These are phyloP conservation scores for Andrena cerasifolii DNA, from an alignment of 1,140 invertebrate species.

Conservation along the genomic window DNA sequence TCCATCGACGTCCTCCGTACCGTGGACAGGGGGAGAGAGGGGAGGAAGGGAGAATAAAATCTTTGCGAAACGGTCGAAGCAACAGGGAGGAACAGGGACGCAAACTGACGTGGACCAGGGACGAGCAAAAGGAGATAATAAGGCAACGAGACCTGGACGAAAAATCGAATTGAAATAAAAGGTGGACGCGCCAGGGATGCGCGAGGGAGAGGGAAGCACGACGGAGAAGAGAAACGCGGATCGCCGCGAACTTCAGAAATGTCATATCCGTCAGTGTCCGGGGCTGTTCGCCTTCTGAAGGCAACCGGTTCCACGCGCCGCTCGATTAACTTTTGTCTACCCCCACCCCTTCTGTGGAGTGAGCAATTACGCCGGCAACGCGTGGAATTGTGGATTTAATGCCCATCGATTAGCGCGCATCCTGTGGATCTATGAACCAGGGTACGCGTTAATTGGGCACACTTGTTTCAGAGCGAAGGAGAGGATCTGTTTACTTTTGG, in stretches of 20 bases:
- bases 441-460: not conserved
- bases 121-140: constrained; percentile 47
- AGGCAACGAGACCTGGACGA: constrained; percentile 39
- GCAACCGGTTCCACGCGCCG: constrained; percentile 59
- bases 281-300: constrained; percentile 52
- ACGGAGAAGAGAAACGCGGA: constrained; percentile 53
- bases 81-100: constrained; percentile 2
- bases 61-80: constrained; percentile 15
- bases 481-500: not conserved
- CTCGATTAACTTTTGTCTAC: constrained; percentile 26
- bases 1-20: not conserved
- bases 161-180: constrained; percentile 51
- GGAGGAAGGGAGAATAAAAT: constrained; percentile 51
- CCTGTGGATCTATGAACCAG: not conserved
- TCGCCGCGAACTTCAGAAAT: constrained; percentile 75
- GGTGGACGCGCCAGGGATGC: constrained; percentile 44
- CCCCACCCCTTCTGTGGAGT: not conserved
- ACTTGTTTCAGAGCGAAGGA: not conserved
- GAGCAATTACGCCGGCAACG: constrained; percentile 13
- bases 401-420: not conserved
- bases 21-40: constrained; percentile 25
- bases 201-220: constrained; percentile 19
- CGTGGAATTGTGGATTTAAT: not conserved
- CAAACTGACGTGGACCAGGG: constrained; percentile 26
- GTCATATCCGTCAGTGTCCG: constrained; percentile 78